A percentile compares a stretch with the other conserved stretches of the same genome.
Evolutionary conservation across 2,113 vertebrate genomes (phyloP).

Genomic region (Proterorhinus semilunaris): DNA sequence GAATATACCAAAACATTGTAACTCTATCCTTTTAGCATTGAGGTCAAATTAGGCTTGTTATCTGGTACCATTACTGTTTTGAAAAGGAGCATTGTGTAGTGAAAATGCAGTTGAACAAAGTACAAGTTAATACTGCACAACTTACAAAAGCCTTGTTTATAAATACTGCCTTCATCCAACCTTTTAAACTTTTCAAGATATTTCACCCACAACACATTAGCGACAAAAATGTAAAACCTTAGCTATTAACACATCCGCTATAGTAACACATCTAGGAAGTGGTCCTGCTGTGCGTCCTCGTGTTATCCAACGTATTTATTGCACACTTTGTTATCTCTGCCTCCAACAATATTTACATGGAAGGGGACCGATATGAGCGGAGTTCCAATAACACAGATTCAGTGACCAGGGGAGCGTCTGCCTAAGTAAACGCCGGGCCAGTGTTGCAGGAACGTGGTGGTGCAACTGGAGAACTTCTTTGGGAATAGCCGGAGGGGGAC

Average conservation of each 20-base stretch:
- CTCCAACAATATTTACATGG: constrained; percentile 74
- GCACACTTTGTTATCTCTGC: constrained; percentile 71
- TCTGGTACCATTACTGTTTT: not conserved
- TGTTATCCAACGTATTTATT: constrained; percentile 68
- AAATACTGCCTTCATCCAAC: not conserved
- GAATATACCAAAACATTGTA: constrained; percentile 1
- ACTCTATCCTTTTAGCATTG: not conserved
- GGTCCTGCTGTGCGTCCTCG: constrained; percentile 36
- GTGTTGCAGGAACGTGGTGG: constrained; percentile 57
- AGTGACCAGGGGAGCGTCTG: constrained; percentile 65
- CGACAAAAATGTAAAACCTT: not conserved
- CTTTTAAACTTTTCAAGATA: no score
- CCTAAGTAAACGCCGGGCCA: constrained; percentile 68
- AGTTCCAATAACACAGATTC: constrained; percentile 76
- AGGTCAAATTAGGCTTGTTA: not conserved
- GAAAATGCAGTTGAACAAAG: not conserved
- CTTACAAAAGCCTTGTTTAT: not conserved
- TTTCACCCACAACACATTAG: no score
- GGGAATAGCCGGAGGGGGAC: constrained; percentile 68
- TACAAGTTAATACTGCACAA: not conserved
- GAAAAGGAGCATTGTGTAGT: constrained; percentile 1
- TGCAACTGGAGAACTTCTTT: constrained; percentile 68
- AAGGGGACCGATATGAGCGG: constrained; percentile 61
- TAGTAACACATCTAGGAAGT: constrained; percentile 28
- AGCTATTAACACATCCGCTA: constrained; percentile 27